Evolutionary conservation across 2,797 vertebrate species (phyloP).

Genomic region (Jordanella pulchra): DNA sequence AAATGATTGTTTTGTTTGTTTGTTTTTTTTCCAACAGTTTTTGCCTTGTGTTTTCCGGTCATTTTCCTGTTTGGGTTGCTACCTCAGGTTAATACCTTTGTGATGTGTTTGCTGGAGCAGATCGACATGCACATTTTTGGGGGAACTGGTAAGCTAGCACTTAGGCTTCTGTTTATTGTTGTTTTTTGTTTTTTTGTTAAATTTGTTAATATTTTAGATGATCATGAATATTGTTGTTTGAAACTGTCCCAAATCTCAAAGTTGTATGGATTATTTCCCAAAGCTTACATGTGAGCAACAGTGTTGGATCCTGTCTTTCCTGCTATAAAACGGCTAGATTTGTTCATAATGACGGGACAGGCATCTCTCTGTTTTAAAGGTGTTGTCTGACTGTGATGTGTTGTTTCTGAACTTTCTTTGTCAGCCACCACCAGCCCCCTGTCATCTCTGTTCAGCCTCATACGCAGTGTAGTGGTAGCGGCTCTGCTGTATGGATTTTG

Average conservation of each 20-base stretch:
- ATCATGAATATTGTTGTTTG: not conserved
- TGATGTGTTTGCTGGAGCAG: constrained; percentile 94
- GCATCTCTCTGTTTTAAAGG: not conserved
- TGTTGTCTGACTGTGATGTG: not conserved
- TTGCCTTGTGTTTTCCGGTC: constrained; percentile 88
- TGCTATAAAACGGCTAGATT: not conserved
- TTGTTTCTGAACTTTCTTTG: constrained; percentile 19
- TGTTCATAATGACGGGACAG: no score
- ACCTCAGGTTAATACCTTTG: constrained; percentile 93
- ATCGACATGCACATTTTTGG: constrained; percentile 92
- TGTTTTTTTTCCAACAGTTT: constrained; percentile 73
- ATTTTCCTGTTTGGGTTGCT: constrained; percentile 91
- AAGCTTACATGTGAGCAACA: not conserved
- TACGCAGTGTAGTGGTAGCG: constrained; percentile 85
- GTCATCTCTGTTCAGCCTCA: constrained; percentile 87
- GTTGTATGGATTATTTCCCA: not conserved
- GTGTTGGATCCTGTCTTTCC: not conserved
- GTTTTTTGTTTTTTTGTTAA: not conserved
- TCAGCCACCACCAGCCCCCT: constrained; percentile 90
- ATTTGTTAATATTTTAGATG: not conserved
- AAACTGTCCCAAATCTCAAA: not conserved
- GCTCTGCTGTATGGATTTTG: constrained; percentile 90
- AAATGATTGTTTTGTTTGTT: not conserved
- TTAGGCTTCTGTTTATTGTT: no score
- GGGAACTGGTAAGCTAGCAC: constrained; percentile 83